Evolutionary conservation across 2,888 invertebrate genomes (phyloP), one percentile per base, ranked within the genome.

Genomic region (Chironomus tentans): DNA sequence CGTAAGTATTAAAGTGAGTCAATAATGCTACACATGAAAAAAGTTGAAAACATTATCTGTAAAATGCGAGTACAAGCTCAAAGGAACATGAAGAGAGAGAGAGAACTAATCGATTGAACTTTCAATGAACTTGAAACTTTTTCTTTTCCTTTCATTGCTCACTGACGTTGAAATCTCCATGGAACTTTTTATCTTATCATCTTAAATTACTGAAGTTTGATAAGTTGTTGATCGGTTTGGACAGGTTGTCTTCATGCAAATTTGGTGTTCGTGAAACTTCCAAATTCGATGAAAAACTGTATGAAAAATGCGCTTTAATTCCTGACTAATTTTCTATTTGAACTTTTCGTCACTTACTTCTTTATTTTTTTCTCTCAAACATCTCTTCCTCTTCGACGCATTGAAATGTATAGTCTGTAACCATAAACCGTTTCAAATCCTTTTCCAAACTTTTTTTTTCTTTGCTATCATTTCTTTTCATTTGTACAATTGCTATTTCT

Each of bases 41-140:
- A 38, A 38, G 38, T 38, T 38, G 7, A 10, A 38, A 38, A 38
- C 38, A 38, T 38, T 38, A 38, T 38, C 38, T 38, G 38, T 38
- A 38, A 38, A n/a, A 38, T 38, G 38, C 10, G 38, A 38, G 38
- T 10, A 38, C 38, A 10, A 10, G 38, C 10, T 38, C 38, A 10
- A 38, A 38, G 10, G 38, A 38, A 38, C 38, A 38, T 38, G 38
- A 38, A 38, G 10, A 56, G 56, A 56, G 18, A 38, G 10, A 56
- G 56, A 56, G 18, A 18, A 56, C n/a, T 56, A 72, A 72, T 72
- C 72, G 72, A 62, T 72, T 72, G 72, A 72, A 72, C 61, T 72
- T 21, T 61, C 22, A 50, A 28, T 72, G 72, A 72, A 72, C 72
- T 71, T 50, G 61, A 28, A 38, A 38, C 68, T 24, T 12, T 24